A percentile compares a stretch with the other conserved stretches of the same genome.
Evolutionary conservation across 2,888 invertebrate genomes (phyloP).

Genomic region (Unio pictorum): DNA sequence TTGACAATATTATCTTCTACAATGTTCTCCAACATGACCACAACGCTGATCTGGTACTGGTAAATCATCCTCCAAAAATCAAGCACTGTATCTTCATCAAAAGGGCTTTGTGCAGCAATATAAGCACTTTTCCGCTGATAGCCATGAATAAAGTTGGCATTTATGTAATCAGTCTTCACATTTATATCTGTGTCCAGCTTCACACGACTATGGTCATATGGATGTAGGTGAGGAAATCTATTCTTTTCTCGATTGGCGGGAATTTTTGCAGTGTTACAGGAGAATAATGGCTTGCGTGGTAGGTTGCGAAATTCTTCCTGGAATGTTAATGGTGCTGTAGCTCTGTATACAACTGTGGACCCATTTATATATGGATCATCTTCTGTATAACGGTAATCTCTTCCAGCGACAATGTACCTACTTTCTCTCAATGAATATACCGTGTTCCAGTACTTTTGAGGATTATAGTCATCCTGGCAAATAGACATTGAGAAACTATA

Average conservation of each 20-base stretch:
- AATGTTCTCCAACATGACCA: conserved; percentile 73
- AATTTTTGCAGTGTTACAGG: conserved; percentile 49
- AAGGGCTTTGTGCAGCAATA: conserved; percentile 74
- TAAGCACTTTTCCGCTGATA: conserved; percentile 72
- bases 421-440: conserved; percentile 49
- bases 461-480: conserved; percentile 46
- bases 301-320: conserved; percentile 65
- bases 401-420: conserved; percentile 51
- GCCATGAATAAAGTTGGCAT: conserved; percentile 65
- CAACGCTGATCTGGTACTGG: conserved; percentile 70
- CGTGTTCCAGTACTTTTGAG: conserved; percentile 57
- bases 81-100: conserved; percentile 69
- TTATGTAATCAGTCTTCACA: conserved; percentile 61
- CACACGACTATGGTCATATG: conserved; percentile 68
- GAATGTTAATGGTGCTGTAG: conserved; percentile 43
- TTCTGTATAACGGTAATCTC: conserved; percentile 41
- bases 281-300: conserved; percentile 46
- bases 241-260: conserved; percentile 59
- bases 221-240: conserved; percentile 65
- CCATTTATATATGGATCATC: conserved; percentile 28
- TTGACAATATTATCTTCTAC: conserved; percentile 76
- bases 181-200: conserved; percentile 46
- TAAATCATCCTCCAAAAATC: conserved; percentile 75
- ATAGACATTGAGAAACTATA: conserved; percentile 31
- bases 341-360: conserved; percentile 8